phyloP scores from a whole-genome alignment of 2,888 invertebrate species.

The Drosophila emarginata region DNA sequence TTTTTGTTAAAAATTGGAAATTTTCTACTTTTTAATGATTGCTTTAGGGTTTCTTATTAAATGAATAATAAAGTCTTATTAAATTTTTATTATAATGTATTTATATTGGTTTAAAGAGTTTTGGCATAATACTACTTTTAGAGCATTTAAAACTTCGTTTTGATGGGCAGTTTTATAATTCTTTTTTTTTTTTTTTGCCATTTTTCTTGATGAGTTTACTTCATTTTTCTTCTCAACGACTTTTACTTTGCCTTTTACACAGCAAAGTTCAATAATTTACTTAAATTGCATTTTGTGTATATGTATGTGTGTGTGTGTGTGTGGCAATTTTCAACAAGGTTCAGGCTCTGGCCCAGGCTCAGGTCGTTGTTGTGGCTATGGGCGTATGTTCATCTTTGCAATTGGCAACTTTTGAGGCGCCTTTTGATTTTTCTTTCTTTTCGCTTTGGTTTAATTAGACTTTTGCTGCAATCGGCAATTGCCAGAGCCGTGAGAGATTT shows the following conservation, averaged over 20 bases:
- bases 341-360: neutral
- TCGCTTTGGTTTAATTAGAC: conserved; percentile 63
- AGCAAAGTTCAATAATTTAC: conserved; percentile 71
- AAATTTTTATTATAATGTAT: too few species aligned
- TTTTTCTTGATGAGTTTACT: conserved; percentile 4
- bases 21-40: neutral
- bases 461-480: conserved; percentile 40
- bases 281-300: conserved; percentile 66
- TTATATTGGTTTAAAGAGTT: too few species aligned
- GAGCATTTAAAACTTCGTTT: neutral
- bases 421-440: conserved; percentile 38
- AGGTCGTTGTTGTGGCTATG: conserved; percentile 32
- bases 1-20: neutral
- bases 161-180: neutral
- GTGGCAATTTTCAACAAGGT: conserved; percentile 6
- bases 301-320: neutral
- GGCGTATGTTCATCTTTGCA: conserved; percentile 42
- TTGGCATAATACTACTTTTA: too few species aligned
- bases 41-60: neutral
- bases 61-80: too few species aligned
- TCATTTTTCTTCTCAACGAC: conserved; percentile 41
- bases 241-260: conserved; percentile 23
- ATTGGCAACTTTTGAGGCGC: conserved; percentile 25
- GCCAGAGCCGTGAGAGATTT: conserved; percentile 70
- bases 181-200: neutral